Base-by-base conservation (phyloP, 2,797 vertebrate genomes). In the Acanthurus leucopareius region DNA sequence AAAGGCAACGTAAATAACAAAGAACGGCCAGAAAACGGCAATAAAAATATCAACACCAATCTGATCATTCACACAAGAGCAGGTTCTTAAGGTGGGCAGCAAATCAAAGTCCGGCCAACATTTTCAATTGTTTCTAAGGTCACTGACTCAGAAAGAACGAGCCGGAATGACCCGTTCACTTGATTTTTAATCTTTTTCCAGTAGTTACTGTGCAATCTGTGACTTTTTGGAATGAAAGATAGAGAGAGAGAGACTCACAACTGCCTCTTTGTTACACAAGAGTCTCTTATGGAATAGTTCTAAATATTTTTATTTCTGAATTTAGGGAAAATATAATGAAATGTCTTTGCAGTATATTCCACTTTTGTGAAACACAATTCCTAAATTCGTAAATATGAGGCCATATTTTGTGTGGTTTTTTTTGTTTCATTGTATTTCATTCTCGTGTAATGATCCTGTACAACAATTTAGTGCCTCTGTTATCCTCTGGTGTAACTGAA, bases 21-120 rank as follows among this genome's bases (percentile, higher is more conserved):
- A 60, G 74, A 88, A 19, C 45, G 74, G 80, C 78, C 72, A 64
- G 79, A 32, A n/a, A 75, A 72, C 3, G 49, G 78, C 53, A 76
- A 84, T 87, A 88, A 88, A 91, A 82, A 74, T 22, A 74, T 83
- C 81, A 85, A 67, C 75, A 77, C 68, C 63, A 82, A 79, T 86
- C 75, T 62, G 77, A 67, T 77, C 71, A 68, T 63, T 17, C 63
- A 68, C 58, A 83, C 61, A 65, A 44, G 45, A 85, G 52, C 65
- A 40, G 62, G 56, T 58, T 79, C 52, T 51, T 11, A 3, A 17
- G 1, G 20, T 17, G 42, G 76, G 56, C 67, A 59, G 71, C 63
- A 87, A 85, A 88, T 81, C 20, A 25, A 73, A 64, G 44, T 16
- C 69, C 62, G 81, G 75, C 44, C 64, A 51, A 68, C 44, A 53